These are phyloP conservation scores for Fukomys damarensis DNA, from an alignment of 2,113 vertebrate genomes.

Conservation along the genomic window DNA sequence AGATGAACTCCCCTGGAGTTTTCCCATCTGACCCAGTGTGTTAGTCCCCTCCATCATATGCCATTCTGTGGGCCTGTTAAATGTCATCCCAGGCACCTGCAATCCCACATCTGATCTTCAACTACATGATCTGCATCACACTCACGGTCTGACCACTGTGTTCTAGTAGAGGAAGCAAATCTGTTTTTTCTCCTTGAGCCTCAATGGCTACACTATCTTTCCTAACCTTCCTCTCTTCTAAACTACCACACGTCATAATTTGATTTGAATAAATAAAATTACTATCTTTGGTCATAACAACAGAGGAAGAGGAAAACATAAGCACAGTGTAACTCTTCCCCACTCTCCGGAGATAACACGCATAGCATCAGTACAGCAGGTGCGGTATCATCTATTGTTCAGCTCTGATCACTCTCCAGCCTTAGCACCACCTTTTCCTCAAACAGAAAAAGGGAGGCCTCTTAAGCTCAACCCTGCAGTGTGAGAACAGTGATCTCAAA, in stretches of 20 bases:
- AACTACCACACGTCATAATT: neutral
- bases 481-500: neutral
- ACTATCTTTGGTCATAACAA: neutral
- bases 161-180: neutral
- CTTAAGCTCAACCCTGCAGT: neutral
- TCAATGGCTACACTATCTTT: neutral
- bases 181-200: neutral
- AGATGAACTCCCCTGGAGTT: too few species aligned
- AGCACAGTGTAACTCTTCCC: neutral
- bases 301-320: neutral
- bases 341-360: neutral
- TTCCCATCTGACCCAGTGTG: neutral
- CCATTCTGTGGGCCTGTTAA: neutral
- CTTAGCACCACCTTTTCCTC: neutral
- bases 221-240: neutral
- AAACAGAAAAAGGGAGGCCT: neutral
- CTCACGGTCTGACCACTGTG: neutral
- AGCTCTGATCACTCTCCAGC: neutral
- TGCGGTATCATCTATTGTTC: rapidly evolving
- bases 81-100: neutral
- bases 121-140: neutral
- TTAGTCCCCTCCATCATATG: neutral
- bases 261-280: neutral
- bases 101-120: neutral
- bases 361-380: neutral